These are phyloP conservation scores for Tachina lurida DNA, from an alignment of 2,888 invertebrate species.

Conservation along the genomic window DNA sequence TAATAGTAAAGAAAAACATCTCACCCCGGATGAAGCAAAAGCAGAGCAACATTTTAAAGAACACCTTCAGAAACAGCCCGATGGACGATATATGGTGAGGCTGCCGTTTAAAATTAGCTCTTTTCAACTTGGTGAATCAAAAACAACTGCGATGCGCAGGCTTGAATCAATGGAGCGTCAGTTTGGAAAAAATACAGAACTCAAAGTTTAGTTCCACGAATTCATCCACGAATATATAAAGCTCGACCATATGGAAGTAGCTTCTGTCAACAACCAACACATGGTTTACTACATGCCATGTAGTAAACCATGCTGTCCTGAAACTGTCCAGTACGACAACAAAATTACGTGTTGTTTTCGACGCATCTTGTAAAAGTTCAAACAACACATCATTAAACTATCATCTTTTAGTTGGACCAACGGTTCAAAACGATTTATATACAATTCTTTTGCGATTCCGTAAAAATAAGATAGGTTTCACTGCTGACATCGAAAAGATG, in stretches of 20 bases:
- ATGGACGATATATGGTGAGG: slow-evolving; percentile 58
- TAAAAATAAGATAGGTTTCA: no score
- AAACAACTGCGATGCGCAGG: slow-evolving; percentile 12
- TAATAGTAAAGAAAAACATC: not conserved
- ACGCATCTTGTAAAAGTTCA: slow-evolving; percentile 57
- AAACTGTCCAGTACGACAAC: slow-evolving; percentile 62
- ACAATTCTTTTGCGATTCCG: no score
- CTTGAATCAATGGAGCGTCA: slow-evolving; percentile 45
- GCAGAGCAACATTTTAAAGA: slow-evolving; percentile 56
- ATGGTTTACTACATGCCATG: slow-evolving; percentile 50
- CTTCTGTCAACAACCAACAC: not conserved
- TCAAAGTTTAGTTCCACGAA: not conserved
- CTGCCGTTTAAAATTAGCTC: slow-evolving; percentile 51
- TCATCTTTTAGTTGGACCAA: slow-evolving; percentile 56
- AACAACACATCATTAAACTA: slow-evolving; percentile 61
- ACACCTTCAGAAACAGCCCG: not conserved
- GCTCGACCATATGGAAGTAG: slow-evolving; percentile 51
- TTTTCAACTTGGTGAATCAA: slow-evolving; percentile 46
- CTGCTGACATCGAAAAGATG: no score
- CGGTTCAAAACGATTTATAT: no score
- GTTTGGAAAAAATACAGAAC: slow-evolving; percentile 28
- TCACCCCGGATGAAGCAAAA: slow-evolving; percentile 33
- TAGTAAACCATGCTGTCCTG: slow-evolving; percentile 62
- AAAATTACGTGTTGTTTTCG: slow-evolving; percentile 59
- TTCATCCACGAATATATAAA: slow-evolving; percentile 53